Base-by-base conservation (phyloP, 23 tunicate genomes). In the Oikopleura vanhoeffeni region DNA sequence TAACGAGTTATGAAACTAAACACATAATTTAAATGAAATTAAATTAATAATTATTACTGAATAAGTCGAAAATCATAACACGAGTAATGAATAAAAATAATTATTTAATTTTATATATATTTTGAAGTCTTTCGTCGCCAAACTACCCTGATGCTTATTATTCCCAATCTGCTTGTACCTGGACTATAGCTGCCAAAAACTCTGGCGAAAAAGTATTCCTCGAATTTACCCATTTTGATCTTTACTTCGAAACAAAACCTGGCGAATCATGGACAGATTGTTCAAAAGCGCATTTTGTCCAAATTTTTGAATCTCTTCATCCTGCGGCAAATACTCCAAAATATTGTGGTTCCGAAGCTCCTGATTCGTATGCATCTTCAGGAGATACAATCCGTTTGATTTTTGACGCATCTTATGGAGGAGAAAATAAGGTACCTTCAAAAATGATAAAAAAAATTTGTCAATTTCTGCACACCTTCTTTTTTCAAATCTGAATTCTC, bases 91-190 rank as follows among this genome's bases (percentile, higher is more conserved):
- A n/a, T n/a, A n/a, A n/a, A n/a, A n/a, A n/a, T n/a, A n/a, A n/a
- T n/a, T n/a, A n/a, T n/a, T n/a, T n/a, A n/a, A n/a, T n/a, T n/a
- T n/a, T n/a, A n/a, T n/a, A n/a, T n/a, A n/a, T n/a, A n/a, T n/a
- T n/a, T n/a, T n/a, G n/a, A n/a, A n/a, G n/a, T n/a, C n/a, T n/a
- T n/a, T n/a, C n/a, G n/a, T n/a, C n/a, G n/a, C 89, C 91, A 39
- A 88, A 91, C 83, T 95, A 95, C 41, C 99, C 99, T 38, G 89
- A 84, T 32, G 32, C 40, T 18, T 95, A 95, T 76, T 88, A 87
- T 0, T 71, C 88, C 1, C 85, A 88, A 36, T 77, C 88, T 41
- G 87, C 85, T 49, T 95, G 99, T 67, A 90, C 91, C 4, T 95
- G 99, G 99, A 88, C 84, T 3, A 41, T 95, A 38, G 57, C 27